Evolutionary conservation across 2,888 invertebrate species (phyloP).

Genomic region (Cheilosia pagana): DNA sequence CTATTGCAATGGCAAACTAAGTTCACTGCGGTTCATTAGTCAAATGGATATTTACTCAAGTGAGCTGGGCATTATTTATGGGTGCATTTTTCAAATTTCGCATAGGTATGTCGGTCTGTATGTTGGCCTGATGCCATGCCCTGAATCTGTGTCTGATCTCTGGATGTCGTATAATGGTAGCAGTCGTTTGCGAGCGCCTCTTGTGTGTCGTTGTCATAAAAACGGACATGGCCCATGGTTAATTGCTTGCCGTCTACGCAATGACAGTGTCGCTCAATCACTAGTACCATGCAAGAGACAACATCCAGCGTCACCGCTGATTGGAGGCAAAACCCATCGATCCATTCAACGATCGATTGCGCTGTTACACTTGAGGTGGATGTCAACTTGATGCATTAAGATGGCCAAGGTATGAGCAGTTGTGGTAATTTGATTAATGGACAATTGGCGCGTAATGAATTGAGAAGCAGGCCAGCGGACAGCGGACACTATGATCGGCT

Average conservation of each 20-base stretch:
- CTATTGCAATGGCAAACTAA: background rate
- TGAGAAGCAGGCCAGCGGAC: conserved; percentile 28
- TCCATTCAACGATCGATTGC: conserved; percentile 60
- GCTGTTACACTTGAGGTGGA: conserved; percentile 47
- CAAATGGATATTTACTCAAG: conserved; percentile 6
- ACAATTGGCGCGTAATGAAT: conserved; percentile 71
- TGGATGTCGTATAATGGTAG: conserved; percentile 35
- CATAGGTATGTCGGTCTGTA: background rate
- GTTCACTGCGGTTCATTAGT: background rate
- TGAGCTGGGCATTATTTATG: conserved; percentile 12
- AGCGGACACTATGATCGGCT: conserved; percentile 24
- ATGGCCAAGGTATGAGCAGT: conserved; percentile 54
- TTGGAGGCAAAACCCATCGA: conserved; percentile 61
- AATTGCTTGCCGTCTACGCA: conserved; percentile 73
- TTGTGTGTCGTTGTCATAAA: conserved; percentile 73
- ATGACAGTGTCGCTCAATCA: conserved; percentile 74
- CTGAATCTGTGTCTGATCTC: background rate
- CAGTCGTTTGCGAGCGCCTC: conserved; percentile 59
- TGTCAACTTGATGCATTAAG: conserved; percentile 67
- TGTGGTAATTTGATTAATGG: conserved; percentile 72
- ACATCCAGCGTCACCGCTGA: conserved; percentile 38
- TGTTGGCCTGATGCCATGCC: background rate
- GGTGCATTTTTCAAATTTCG: conserved; percentile 6
- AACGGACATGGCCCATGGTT: conserved; percentile 69
- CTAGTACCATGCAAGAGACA: conserved; percentile 35